Percentiles rank a stretch among this genome's conserved stretches.
Conservation (phyloP, 1,140 invertebrate species). For the Euglossa dilemma region DNA sequence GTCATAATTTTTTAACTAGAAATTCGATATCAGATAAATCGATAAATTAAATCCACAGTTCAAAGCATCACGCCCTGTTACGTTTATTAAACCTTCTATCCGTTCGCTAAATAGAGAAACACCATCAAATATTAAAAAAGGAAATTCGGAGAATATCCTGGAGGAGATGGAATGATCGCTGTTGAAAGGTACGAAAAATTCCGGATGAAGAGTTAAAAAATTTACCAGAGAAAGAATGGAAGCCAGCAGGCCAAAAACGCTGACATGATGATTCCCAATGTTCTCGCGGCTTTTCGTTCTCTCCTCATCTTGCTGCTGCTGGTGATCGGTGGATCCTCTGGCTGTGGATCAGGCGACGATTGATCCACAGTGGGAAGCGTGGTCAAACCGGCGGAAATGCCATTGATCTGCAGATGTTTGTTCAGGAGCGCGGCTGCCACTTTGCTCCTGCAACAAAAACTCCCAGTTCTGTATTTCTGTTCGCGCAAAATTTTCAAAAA, state of each 20-base stretch:
- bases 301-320: conserved; percentile 92
- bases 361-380: conserved; percentile 83
- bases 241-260: conserved; percentile 96
- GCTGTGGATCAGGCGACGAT: conserved; percentile 78
- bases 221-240: conserved; percentile 95
- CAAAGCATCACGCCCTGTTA: too few relatives aligned
- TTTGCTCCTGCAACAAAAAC: conserved; percentile 87
- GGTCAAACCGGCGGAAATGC: conserved; percentile 88
- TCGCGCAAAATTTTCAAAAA: background rate
- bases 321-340: conserved; percentile 79
- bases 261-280: conserved; percentile 97
- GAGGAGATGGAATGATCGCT: too few relatives aligned
- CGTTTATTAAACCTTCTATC: too few relatives aligned
- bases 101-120: too few relatives aligned
- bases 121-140: too few relatives aligned
- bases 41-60: too few relatives aligned
- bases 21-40: background rate
- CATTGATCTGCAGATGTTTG: conserved; percentile 94
- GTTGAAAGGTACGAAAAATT: background rate
- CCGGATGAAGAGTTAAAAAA: background rate
- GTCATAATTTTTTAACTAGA: background rate
- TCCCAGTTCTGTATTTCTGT: background rate
- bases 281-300: conserved; percentile 96
- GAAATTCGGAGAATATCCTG: too few relatives aligned
- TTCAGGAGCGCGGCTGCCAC: conserved; percentile 91